A percentile compares a stretch with the other conserved stretches of the same genome.
These are phyloP conservation scores for Micropoecilia bifurca DNA, from an alignment of 2,797 vertebrate species.

Conservation along the genomic window DNA sequence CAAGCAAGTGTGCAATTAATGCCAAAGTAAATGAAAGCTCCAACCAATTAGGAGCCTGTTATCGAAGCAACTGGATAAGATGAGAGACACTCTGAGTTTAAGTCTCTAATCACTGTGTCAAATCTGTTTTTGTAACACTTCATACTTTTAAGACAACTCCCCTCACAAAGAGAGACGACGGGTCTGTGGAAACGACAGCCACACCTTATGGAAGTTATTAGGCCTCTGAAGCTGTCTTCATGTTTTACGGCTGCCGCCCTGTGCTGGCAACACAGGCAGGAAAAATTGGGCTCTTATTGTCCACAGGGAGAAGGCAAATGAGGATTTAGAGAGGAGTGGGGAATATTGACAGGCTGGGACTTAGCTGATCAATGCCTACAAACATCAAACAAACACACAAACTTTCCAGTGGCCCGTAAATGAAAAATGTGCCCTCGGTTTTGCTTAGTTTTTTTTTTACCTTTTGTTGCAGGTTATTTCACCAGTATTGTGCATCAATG, in stretches of 20 bases:
- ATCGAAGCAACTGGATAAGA: constrained; percentile 48
- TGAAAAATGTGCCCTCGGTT: constrained; percentile 8
- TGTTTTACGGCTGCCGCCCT: constrained; percentile 34
- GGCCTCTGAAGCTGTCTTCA: constrained; percentile 30
- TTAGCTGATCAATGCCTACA: constrained; percentile 24
- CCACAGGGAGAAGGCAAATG: constrained; percentile 35
- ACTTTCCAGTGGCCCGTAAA: constrained; percentile 9
- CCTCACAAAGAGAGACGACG: constrained; percentile 5
- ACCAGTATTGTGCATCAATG: not conserved
- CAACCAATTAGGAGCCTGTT: constrained; percentile 44
- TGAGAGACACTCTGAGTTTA: constrained; percentile 11
- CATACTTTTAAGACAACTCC: constrained; percentile 22
- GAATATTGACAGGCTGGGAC: constrained; percentile 25
- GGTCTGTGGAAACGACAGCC: constrained; percentile 6
- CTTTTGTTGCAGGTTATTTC: constrained; percentile 4
- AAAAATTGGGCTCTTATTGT: constrained; percentile 18
- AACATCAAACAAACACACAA: constrained; percentile 15
- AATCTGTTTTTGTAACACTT: constrained; percentile 29
- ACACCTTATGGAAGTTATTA: constrained; percentile 32
- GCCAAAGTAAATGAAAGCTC: constrained; percentile 32
- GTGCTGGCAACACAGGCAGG: not conserved
- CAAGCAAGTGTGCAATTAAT: constrained; percentile 38
- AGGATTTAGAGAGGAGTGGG: constrained; percentile 43
- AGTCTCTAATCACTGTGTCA: constrained; percentile 42
- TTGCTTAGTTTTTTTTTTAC: not conserved